A percentile compares a stretch with the other conserved stretches of the same genome.
phyloP scores from a whole-genome alignment of 2,888 invertebrate species.

The Isotomurus palustris region DNA sequence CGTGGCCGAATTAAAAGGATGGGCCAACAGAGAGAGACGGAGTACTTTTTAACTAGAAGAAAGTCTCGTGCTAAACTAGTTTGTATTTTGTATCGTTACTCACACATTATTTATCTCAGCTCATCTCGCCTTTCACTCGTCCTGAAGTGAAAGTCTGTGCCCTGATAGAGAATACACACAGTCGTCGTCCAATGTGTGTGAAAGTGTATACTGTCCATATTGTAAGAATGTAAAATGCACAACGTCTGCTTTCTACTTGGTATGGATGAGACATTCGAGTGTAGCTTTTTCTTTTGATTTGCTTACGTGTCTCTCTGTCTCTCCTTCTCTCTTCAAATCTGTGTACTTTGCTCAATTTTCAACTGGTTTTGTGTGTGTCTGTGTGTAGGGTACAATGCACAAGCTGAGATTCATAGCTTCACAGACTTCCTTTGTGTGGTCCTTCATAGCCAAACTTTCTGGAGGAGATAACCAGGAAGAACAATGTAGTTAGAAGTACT shows the following conservation, averaged over 20 bases:
- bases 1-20: not conserved
- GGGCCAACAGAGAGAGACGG: not conserved
- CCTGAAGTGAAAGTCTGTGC: no score
- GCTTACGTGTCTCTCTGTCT: constrained; percentile 10
- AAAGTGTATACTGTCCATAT: no score
- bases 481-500: not conserved
- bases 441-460: not conserved
- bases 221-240: no score
- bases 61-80: not conserved
- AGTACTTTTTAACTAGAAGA: not conserved
- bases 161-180: no score
- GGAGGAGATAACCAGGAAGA: no score
- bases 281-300: constrained; percentile 12
- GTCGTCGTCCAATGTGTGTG: no score
- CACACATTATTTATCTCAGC: constrained; percentile 2
- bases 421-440: not conserved
- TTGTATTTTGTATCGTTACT: constrained; percentile 2
- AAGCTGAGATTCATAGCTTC: not conserved
- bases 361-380: not conserved
- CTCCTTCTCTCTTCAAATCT: constrained; percentile 2
- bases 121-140: not conserved
- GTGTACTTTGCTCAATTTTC: not conserved
- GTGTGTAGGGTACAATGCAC: not conserved
- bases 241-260: not conserved
- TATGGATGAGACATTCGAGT: not conserved